Base-by-base conservation (phyloP, 2,888 invertebrate genomes). In the Leptopilina syphax region DNA sequence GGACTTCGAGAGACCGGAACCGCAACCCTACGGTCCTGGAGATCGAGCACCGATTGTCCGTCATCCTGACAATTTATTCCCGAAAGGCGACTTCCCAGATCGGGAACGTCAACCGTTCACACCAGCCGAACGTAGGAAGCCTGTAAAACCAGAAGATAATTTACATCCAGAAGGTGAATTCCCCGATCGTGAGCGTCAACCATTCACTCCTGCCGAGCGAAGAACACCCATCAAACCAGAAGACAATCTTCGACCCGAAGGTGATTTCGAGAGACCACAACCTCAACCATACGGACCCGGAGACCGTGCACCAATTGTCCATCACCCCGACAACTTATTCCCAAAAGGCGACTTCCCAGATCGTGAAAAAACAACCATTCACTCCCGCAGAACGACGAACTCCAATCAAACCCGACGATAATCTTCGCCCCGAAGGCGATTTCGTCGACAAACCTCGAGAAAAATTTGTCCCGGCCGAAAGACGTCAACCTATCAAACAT, bases 41-140 rank as follows among this genome's bases (percentile, higher is more conserved):
- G 92, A 92, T 9, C 76, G 92, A 68, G 88, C 90, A 1, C 86
- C 88, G 77, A 88, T 87, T 34, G 89, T 90, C 84, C 88, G 85
- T 67, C 89, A 85, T 57, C 79, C 81, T 73, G 94, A 93, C 83
- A 86, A 77, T 27, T 34, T 77, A 65, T 65, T 65, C 12, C 92
- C 87, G 1, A 94, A 94, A 84, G 94, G 94, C 3, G 94, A 94
- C 24, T 93, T 93, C 87, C 92, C 93, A 81, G 76, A 93, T 92
- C 86, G 77, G 92, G 86, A 88, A 3, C 88, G 90, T 83, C 92
- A 93, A 2, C 92, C 92, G 9, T 93, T 93, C 85, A 89, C 91
- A 84, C 84, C 94, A 12, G 94, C 93, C n/a, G 95, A 95, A 80
- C 90, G 93, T 12, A 92, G 89, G 10, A 87, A 82, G 12, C 81